Conservation (phyloP, 37 sponge, comb jelly and placozoan genomes). For the Ianthella basta region DNA sequence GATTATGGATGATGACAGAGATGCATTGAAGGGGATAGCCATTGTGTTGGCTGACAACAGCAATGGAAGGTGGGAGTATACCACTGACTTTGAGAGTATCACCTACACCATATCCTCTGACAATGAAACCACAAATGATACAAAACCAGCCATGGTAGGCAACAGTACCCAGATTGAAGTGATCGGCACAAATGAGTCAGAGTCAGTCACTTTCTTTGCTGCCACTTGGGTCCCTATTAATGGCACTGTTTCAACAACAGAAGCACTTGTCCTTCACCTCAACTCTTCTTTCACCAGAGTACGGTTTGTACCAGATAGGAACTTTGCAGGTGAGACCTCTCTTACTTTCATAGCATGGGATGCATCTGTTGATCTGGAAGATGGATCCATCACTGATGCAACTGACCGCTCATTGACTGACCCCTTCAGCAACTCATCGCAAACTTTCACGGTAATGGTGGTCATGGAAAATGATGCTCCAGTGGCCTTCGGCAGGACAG, state of each 20-base stretch:
- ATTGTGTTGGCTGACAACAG: conserved; percentile 51
- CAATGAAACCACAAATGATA: not conserved
- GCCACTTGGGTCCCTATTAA: conserved; percentile 73
- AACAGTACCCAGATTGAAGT: not conserved
- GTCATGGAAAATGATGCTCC: conserved; percentile 86
- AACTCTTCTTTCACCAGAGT: conserved; percentile 56
- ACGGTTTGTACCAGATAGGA: conserved; percentile 70
- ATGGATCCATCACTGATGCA: conserved; percentile 70
- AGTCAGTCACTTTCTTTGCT: conserved; percentile 3
- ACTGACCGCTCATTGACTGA: conserved; percentile 52
- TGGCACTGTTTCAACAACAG: conserved; percentile 28
- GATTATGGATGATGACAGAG: conserved; percentile 73
- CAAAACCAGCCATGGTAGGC: not conserved
- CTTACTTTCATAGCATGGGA: conserved; percentile 88
- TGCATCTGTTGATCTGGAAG: conserved; percentile 44
- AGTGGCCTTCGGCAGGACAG: conserved; percentile 12
- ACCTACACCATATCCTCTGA: conserved; percentile 4
- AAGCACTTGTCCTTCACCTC: conserved; percentile 62
- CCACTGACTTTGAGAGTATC: conserved; percentile 38
- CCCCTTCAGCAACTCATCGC: conserved; percentile 59
- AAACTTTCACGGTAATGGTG: conserved; percentile 45
- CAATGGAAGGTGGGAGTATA: conserved; percentile 86
- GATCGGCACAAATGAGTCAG: not conserved
- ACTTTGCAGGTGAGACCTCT: conserved; percentile 66
- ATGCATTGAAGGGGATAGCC: conserved; percentile 71